Base-by-base conservation (phyloP, 2,113 vertebrate genomes). In the Ctenomys sociabilis region DNA sequence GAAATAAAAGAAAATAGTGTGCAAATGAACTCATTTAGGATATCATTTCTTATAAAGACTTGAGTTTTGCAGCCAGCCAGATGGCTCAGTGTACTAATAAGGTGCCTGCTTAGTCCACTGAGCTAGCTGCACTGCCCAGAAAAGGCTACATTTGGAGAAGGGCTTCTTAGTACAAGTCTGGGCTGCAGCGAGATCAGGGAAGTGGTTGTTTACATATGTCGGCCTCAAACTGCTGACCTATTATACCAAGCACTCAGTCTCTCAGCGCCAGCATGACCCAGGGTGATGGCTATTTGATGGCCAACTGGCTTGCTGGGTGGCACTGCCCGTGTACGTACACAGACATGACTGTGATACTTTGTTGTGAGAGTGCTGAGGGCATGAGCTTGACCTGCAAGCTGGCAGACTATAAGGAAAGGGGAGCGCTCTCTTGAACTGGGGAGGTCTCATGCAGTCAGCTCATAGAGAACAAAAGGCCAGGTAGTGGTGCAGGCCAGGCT, bases 1-100 rank as follows among this genome's bases (percentile, higher is more conserved):
- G 80, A 88, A 94, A 94, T 40, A 96, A 6, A 91, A 96, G 35
- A 86, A 80, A 94, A 94, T 7, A 80, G 21, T 89, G 21, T 90
- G 3, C 22, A 77, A 75, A 72, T 88, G 63, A 88, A 22, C 5
- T 82, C 30, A 75, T 7, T 85, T 94, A 89, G 30, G 54, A 63
- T 43, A 73, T 80, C 43, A 66, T 63, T 68, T 95, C 14, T 91
- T 57, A 80, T 0, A 86, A 85, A 26, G 82, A 72, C 12, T 88
- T 17, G 45, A 90, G 59, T 82, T 91, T 92, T 57, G 19, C 16
- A 17, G 54, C 54, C 54, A 57, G 54, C 16, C 1, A 57, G 16
- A 57, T 57, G 5, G 54, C 54, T 57, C 54, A 57, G 16, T 2
- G 16, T 16, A 19, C 54, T 57, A 57, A 57, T n/a, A n/a, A n/a